A percentile compares a stretch with the other conserved stretches of the same genome.
Conservation (phyloP, 2,888 invertebrate genomes). For the Cataglyphis livida region DNA sequence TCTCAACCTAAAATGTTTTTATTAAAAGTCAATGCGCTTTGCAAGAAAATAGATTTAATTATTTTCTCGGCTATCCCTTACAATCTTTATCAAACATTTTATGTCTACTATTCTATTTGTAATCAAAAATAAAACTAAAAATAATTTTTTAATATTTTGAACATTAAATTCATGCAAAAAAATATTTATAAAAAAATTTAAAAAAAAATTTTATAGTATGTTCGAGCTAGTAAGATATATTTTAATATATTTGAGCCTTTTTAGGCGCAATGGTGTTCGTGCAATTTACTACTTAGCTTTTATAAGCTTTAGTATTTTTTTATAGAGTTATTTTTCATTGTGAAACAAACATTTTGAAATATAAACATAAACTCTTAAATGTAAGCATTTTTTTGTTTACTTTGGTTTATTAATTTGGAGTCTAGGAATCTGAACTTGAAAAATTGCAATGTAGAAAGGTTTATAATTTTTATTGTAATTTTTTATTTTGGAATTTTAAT, state of each 20-base stretch:
- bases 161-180: no score
- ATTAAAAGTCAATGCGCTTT: background rate
- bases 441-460: no score
- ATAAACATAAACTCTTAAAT: background rate
- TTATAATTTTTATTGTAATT: no score
- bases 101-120: background rate
- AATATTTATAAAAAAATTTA: no score
- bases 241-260: no score
- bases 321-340: background rate
- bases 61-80: background rate
- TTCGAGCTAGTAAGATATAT: no score
- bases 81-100: background rate
- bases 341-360: background rate
- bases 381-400: background rate
- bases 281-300: background rate
- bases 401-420: background rate
- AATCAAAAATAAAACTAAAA: background rate
- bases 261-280: background rate
- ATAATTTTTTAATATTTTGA: background rate
- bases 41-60: background rate
- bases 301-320: background rate
- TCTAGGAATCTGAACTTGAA: background rate
- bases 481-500: no score
- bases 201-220: no score
- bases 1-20: background rate